Conservation (phyloP, 2,113 vertebrate species). For the Kryptolebias marmoratus region DNA sequence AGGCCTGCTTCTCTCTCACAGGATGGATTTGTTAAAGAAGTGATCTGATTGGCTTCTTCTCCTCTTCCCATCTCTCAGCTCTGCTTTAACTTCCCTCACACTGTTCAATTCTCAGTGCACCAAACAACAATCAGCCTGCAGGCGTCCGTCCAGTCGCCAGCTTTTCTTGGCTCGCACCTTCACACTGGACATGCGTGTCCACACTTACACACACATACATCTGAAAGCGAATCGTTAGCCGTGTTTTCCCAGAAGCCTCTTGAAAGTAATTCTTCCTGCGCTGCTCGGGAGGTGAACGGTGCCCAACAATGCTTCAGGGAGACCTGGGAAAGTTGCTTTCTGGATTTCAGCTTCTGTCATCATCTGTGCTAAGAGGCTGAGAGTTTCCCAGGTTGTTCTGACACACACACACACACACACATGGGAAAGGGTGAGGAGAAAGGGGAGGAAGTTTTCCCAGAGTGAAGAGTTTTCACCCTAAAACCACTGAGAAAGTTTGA, state of each 20-base stretch:
- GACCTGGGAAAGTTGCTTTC: conserved; percentile 53
- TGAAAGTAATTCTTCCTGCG: conserved; percentile 47
- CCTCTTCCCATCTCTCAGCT: conserved; percentile 16
- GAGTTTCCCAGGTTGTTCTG: conserved; percentile 36
- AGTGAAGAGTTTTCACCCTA: not conserved
- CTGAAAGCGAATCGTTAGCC: conserved; percentile 49
- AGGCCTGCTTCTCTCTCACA: not conserved
- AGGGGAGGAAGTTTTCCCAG: not conserved
- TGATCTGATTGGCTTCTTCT: not conserved
- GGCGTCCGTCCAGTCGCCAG: conserved; percentile 7
- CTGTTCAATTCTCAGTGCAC: conserved; percentile 12
- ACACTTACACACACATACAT: conserved; percentile 13
- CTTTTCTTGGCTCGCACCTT: conserved; percentile 15
- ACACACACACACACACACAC: not conserved
- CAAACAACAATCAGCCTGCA: conserved; percentile 24
- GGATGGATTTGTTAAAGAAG: not conserved
- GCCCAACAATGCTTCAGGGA: conserved; percentile 56
- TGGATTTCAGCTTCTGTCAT: conserved; percentile 72
- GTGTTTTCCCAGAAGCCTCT: conserved; percentile 48
- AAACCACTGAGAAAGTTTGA: conserved; percentile 7
- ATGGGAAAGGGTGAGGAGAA: not conserved
- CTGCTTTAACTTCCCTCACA: conserved; percentile 6
- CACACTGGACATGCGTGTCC: conserved; percentile 17
- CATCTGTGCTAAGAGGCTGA: conserved; percentile 50
- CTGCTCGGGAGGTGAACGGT: conserved; percentile 37